These are phyloP conservation scores for Notodonta ziczac DNA, from an alignment of 2,888 invertebrate genomes.

Conservation along the genomic window DNA sequence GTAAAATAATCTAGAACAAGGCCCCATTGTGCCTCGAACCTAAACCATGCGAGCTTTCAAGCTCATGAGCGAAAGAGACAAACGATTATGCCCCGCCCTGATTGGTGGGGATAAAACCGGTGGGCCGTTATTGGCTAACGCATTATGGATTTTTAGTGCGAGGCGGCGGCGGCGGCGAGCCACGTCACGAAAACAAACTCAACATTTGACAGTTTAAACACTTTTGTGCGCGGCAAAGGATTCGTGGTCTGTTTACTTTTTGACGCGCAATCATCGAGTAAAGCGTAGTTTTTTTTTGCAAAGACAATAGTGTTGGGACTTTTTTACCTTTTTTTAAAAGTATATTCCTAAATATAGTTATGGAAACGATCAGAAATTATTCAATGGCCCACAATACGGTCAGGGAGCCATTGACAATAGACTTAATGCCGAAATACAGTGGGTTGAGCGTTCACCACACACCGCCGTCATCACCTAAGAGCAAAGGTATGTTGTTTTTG, in stretches of 20 bases:
- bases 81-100: conserved; percentile 71
- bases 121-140: conserved; percentile 70
- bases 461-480: conserved; percentile 70
- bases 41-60: conserved; percentile 62
- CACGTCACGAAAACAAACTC: conserved; percentile 58
- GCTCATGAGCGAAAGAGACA: conserved; percentile 73
- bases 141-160: conserved; percentile 79
- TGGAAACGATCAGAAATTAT: conserved; percentile 57
- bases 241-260: neutral
- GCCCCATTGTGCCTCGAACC: conserved; percentile 48
- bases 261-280: neutral
- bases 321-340: conserved; percentile 16
- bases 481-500: conserved; percentile 60
- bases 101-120: conserved; percentile 68
- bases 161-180: conserved; percentile 53
- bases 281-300: conserved; percentile 11
- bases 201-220: conserved; percentile 68
- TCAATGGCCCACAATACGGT: conserved; percentile 50
- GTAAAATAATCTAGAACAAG: conserved; percentile 30
- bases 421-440: conserved; percentile 56
- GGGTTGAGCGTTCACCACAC: conserved; percentile 50
- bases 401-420: conserved; percentile 55
- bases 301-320: conserved; percentile 28
- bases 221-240: conserved; percentile 50
- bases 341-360: conserved; percentile 31